Conservation (phyloP, 1,140 invertebrate species). For the Lepidurus packardi region DNA sequence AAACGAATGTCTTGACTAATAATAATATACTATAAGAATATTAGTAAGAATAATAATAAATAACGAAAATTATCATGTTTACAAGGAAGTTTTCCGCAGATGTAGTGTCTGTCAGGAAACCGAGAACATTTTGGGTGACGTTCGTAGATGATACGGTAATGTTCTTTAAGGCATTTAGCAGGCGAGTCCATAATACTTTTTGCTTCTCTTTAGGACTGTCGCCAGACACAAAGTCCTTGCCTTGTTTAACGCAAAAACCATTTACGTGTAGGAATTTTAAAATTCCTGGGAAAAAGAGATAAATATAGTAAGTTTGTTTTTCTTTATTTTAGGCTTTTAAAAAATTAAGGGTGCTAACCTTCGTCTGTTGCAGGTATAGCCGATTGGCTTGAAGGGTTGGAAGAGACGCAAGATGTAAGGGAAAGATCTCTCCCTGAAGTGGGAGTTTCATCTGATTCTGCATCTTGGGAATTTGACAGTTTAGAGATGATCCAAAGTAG, state of each 20-base stretch:
- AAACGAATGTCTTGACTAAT: neutral
- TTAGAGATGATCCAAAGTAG: constrained; percentile 24
- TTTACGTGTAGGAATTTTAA: neutral
- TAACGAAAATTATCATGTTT: neutral
- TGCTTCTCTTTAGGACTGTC: neutral
- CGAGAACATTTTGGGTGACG: neutral
- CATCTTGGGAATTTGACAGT: neutral
- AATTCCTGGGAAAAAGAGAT: neutral
- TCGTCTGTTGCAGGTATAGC: neutral
- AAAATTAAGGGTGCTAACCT: neutral
- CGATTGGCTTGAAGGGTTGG: neutral
- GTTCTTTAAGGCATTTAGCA: neutral
- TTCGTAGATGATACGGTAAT: constrained; percentile 4
- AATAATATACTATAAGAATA: neutral
- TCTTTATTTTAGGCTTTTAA: neutral
- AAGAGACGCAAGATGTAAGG: neutral
- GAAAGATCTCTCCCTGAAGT: neutral
- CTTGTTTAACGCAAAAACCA: constrained; percentile 17
- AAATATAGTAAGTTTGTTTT: neutral
- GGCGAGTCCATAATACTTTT: neutral
- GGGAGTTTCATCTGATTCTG: neutral
- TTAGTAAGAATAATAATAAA: neutral
- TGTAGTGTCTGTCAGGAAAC: neutral
- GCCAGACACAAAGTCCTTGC: constrained; percentile 4
- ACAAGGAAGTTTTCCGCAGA: constrained; percentile 26